A percentile compares a stretch with the other conserved stretches of the same genome.
Evolutionary conservation across 1,140 invertebrate species (phyloP).

Genomic region (Drosophila pectinifera): DNA sequence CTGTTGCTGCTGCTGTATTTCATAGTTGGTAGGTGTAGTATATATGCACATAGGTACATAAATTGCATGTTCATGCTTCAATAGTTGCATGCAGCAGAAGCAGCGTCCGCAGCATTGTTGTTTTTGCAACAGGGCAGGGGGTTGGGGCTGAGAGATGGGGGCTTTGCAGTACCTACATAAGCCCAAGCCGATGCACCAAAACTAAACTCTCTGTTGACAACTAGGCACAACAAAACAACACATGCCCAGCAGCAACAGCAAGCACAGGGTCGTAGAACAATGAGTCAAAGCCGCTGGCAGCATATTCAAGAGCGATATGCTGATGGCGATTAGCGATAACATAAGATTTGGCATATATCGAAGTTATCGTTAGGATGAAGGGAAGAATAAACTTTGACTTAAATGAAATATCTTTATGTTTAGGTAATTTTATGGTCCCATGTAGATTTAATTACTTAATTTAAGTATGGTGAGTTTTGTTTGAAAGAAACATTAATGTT

Average conservation of each 20-base stretch:
- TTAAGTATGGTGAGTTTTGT: no score
- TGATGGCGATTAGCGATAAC: conserved; percentile 44
- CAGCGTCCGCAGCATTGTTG: conserved; percentile 50
- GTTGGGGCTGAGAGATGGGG: background rate
- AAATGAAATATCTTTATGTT: background rate
- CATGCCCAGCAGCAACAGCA: conserved; percentile 39
- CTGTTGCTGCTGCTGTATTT: conserved; percentile 70
- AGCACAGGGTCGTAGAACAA: conserved; percentile 18
- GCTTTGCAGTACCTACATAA: conserved; percentile 47
- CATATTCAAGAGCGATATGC: conserved; percentile 38
- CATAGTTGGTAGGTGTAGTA: conserved; percentile 60
- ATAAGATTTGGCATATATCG: background rate
- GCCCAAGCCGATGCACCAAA: conserved; percentile 67
- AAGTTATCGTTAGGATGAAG: background rate
- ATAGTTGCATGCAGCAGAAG: conserved; percentile 72
- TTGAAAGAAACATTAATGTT: no score
- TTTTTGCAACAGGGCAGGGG: conserved; percentile 7
- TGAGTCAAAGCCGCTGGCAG: conserved; percentile 44
- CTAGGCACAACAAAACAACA: conserved; percentile 63
- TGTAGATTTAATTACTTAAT: no score
- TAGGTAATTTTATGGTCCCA: no score
- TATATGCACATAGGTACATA: conserved; percentile 56
- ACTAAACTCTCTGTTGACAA: conserved; percentile 71
- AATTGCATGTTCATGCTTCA: conserved; percentile 82
- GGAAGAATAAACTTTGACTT: background rate